Evolutionary conservation across 64 coral and sea anemone genomes (phyloP).

Genomic region (Montipora cactus): DNA sequence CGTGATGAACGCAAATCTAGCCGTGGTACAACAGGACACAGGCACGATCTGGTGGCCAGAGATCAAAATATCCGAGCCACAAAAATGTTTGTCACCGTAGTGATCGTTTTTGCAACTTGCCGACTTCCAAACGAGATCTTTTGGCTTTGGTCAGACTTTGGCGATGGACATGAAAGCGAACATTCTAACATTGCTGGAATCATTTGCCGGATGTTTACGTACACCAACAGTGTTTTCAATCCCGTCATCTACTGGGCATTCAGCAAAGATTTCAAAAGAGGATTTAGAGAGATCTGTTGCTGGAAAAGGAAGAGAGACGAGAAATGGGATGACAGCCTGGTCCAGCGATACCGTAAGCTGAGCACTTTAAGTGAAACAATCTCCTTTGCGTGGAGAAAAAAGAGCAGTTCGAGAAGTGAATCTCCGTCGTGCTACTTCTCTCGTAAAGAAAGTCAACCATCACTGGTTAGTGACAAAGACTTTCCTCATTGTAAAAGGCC

Average conservation of each 20-base stretch:
- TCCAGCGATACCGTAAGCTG: neutral
- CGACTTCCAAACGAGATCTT: conserved; percentile 87
- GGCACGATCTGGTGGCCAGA: conserved; percentile 8
- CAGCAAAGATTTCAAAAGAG: conserved; percentile 49
- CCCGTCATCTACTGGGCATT: conserved; percentile 79
- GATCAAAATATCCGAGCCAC: conserved; percentile 53
- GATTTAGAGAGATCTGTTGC: conserved; percentile 49
- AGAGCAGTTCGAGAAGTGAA: conserved; percentile 31
- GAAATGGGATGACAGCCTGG: neutral
- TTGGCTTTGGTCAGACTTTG: conserved; percentile 86
- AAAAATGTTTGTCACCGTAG: conserved; percentile 86
- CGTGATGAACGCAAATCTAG: conserved; percentile 14
- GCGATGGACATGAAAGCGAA: conserved; percentile 17
- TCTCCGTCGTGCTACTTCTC: neutral
- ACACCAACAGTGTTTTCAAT: conserved; percentile 85
- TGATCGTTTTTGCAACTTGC: conserved; percentile 77
- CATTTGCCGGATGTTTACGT: conserved; percentile 69
- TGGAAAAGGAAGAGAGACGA: neutral
- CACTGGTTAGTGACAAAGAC: too few species aligned
- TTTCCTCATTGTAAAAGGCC: too few species aligned
- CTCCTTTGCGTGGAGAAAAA: conserved; percentile 39
- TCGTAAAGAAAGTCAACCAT: neutral
- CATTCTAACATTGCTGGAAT: conserved; percentile 57
- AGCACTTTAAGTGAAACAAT: conserved; percentile 5
- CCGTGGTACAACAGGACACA: neutral